Percentiles rank a stretch among this genome's conserved stretches.
These are phyloP conservation scores for Darevskia nairensis DNA, from an alignment of 2,797 vertebrate species.

Conservation along the genomic window DNA sequence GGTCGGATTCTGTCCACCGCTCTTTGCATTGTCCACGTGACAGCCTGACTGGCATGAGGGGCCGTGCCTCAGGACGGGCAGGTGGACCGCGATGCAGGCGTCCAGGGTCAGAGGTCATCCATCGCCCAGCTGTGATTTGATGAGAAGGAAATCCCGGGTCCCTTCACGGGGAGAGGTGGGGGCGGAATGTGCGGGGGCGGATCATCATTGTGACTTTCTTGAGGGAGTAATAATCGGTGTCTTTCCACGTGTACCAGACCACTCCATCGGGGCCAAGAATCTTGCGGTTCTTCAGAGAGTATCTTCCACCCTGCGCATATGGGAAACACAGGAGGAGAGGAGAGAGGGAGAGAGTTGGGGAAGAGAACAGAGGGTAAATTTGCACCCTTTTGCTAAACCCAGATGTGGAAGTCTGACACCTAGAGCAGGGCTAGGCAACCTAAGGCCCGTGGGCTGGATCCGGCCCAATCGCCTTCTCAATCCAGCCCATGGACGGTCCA, in stretches of 20 bases:
- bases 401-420: not conserved
- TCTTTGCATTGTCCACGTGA: not conserved
- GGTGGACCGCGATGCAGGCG: fast-evolving
- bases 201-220: conserved; percentile 92
- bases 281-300: conserved; percentile 79
- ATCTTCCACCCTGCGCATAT: conserved; percentile 83
- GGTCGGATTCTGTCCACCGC: not conserved
- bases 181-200: conserved; percentile 82
- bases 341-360: not conserved
- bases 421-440: too few species aligned
- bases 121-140: fast-evolving
- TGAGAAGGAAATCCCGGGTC: fast-evolving
- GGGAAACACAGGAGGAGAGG: not conserved
- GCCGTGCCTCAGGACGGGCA: not conserved
- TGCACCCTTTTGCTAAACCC: too few species aligned
- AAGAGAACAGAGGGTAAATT: not conserved
- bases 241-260: conserved; percentile 90
- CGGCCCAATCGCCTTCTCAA: too few species aligned
- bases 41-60: not conserved
- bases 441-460: too few species aligned
- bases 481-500: too few species aligned
- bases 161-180: conserved; percentile 82
- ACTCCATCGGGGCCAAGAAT: conserved; percentile 86
- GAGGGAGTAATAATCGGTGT: conserved; percentile 90
- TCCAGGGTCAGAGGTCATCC: fast-evolving